Conservation (phyloP, 2,888 invertebrate genomes). For the Papilio elwesi region DNA sequence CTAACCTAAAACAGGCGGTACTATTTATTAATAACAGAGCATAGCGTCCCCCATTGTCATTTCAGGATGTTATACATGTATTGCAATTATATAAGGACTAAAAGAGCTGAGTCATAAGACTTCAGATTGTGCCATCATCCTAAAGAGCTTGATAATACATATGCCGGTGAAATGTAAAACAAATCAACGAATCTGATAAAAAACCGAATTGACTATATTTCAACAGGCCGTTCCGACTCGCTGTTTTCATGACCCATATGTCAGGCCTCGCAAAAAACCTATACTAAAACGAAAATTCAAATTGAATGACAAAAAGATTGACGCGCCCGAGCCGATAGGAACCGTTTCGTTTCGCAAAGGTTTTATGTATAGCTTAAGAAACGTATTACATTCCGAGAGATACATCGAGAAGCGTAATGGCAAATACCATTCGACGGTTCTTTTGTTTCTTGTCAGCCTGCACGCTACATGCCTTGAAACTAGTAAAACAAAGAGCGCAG, state of each 20-base stretch:
- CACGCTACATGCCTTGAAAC: slow-evolving; percentile 7
- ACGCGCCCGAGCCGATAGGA: slow-evolving; percentile 74
- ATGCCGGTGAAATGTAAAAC: not conserved
- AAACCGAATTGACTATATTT: not conserved
- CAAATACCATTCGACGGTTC: slow-evolving; percentile 25
- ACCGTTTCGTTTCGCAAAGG: slow-evolving; percentile 71
- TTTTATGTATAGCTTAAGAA: slow-evolving; percentile 62
- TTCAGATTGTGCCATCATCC: too few relatives aligned
- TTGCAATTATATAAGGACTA: too few relatives aligned
- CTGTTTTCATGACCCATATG: slow-evolving; percentile 33
- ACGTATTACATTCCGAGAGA: slow-evolving; percentile 62
- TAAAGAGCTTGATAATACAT: too few relatives aligned
- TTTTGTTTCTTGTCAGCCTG: slow-evolving; percentile 19
- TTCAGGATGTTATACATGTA: too few relatives aligned
- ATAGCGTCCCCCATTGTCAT: too few relatives aligned
- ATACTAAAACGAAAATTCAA: slow-evolving; percentile 58
- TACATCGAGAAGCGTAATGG: slow-evolving; percentile 33
- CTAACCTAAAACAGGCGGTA: too few relatives aligned
- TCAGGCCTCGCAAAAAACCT: slow-evolving; percentile 38
- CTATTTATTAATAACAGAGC: too few relatives aligned
- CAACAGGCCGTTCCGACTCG: not conserved
- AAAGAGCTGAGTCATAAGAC: too few relatives aligned
- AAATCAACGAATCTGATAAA: not conserved
- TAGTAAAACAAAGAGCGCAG: slow-evolving; percentile 11
- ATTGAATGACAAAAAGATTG: slow-evolving; percentile 83